Base-by-base conservation (phyloP, 1,140 invertebrate species). In the Lasioglossum albipes region DNA sequence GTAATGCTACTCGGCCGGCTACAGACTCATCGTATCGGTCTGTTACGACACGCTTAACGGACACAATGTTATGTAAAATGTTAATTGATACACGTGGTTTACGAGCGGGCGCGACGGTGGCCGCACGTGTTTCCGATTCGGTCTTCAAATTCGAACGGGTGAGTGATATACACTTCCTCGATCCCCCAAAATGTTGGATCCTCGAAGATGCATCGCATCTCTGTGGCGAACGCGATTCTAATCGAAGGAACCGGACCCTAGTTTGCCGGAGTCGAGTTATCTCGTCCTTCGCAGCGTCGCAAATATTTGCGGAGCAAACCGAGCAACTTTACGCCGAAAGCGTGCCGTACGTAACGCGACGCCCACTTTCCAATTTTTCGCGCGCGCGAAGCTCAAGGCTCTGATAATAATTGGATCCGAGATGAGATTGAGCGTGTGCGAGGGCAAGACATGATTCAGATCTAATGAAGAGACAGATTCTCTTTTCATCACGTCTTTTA, bases 31-130 rank as follows among this genome's bases (percentile, higher is more conserved):
- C 65, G n/a, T 7, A 45, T 22, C 5, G 22, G 45, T 22, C n/a
- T 9, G 45, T 81, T 75, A 81, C 79, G 79, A 81, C 79, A 81
- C 66, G n/a, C 72, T 22, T 27, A 45, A 57, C 72, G 61, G 69
- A 49, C 61, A 27, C 13, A 52, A 31, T 54, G 65, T 76, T 81
- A 81, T 69, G 74, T 81, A 81, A 81, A 81, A 81, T 76, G 66
- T 76, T 76, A 81, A 81, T 81, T 54, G 31, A 69, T 67, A 69
- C 72, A 73, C 64, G 65, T 75, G 36, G 31, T 41, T 41, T 45
- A 22, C 45, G 45, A 54, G 27, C 65, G 22, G 41, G 7, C 18
- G 49, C 31, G 36, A 31, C 4, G 13, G 18, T 13, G 31, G 13
- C 4, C 13, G 10, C 65, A 45, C 65, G 66, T 61, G 75, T 36